A percentile compares a stretch with the other conserved stretches of the same genome.
Evolutionary conservation across 2,888 invertebrate genomes (phyloP).

Genomic region (Linyphia triangularis): DNA sequence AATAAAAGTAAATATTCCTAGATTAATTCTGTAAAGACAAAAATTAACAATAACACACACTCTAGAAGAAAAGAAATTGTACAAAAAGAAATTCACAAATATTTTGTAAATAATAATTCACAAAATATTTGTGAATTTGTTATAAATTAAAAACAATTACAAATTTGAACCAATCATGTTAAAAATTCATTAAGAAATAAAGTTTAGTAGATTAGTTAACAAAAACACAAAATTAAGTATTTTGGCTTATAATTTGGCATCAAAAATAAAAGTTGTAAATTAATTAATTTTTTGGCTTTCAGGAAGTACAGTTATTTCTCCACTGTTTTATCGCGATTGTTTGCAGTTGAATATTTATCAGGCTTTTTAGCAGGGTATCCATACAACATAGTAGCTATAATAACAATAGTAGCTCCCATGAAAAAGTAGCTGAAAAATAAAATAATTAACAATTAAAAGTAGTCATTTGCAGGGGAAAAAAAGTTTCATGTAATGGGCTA

Average conservation of each 20-base stretch:
- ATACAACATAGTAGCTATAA: conserved; percentile 81
- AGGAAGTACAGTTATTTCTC: conserved; percentile 42
- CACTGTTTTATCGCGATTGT: conserved; percentile 24
- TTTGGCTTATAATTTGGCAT: not conserved
- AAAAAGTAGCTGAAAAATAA: conserved; percentile 79
- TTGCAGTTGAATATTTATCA: conserved; percentile 36
- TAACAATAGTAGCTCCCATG: conserved; percentile 81
- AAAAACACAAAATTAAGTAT: conserved; percentile 24
- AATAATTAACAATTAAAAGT: no score
- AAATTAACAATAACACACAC: no score
- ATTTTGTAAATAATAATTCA: not conserved
- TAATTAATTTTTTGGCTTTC: not conserved
- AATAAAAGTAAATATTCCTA: no score
- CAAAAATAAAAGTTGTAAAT: not conserved
- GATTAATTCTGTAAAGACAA: no score
- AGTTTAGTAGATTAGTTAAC: not conserved
- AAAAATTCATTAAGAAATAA: not conserved
- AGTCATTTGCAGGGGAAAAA: no score
- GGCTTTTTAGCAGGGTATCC: conserved; percentile 76
- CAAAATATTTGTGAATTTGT: not conserved
- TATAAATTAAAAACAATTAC: not conserved
- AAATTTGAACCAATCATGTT: not conserved
- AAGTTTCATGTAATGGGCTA: no score
- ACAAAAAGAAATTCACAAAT: not conserved
- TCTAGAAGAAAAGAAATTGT: no score